Percentiles rank a stretch among this genome's conserved stretches.
These are phyloP conservation scores for Condylura cristata DNA, from an alignment of 2,113 vertebrate genomes.

Conservation along the genomic window DNA sequence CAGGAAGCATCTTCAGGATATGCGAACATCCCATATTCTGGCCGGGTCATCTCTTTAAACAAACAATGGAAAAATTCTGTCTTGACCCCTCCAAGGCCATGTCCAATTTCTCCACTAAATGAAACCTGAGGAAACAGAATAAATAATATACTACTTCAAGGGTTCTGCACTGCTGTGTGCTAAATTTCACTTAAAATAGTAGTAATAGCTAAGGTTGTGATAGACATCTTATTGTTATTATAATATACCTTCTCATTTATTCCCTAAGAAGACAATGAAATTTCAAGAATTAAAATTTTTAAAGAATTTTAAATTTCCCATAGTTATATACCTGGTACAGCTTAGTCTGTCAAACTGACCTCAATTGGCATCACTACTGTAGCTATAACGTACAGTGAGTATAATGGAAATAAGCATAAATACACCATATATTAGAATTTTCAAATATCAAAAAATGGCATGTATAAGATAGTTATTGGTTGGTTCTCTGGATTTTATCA, in stretches of 20 bases:
- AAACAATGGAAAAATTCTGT: slow-evolving; percentile 86
- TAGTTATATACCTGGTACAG: background rate
- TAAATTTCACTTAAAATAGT: background rate
- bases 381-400: background rate
- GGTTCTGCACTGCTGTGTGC: background rate
- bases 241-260: background rate
- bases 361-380: background rate
- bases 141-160: background rate
- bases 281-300: background rate
- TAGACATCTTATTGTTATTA: background rate
- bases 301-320: background rate
- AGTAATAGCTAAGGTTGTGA: background rate
- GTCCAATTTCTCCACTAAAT: slow-evolving; percentile 80
- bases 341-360: background rate
- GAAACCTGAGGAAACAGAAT: slow-evolving; percentile 81
- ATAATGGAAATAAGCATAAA: slow-evolving; percentile 1
- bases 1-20: slow-evolving; percentile 79
- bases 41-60: slow-evolving; percentile 83
- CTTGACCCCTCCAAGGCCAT: slow-evolving; percentile 66
- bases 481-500: background rate
- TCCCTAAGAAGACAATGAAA: background rate
- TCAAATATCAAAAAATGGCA: background rate
- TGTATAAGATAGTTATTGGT: background rate
- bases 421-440: background rate
- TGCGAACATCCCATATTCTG: slow-evolving; percentile 83